These are phyloP conservation scores for Agrilus mali DNA, from an alignment of 2,888 invertebrate genomes.

Conservation along the genomic window DNA sequence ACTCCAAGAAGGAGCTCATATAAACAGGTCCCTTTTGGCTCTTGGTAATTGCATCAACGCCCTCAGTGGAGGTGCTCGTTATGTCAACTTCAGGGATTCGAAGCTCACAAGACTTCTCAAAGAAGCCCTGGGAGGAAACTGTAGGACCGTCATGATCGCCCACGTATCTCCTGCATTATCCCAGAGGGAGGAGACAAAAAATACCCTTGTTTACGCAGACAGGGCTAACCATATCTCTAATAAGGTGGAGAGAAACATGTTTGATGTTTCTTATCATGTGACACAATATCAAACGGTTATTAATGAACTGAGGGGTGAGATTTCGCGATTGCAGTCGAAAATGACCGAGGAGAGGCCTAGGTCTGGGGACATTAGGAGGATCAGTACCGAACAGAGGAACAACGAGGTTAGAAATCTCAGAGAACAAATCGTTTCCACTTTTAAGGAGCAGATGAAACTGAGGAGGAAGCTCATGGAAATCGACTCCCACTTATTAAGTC, in stretches of 20 bases:
- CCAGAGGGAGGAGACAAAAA: conserved; percentile 76
- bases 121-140: conserved; percentile 76
- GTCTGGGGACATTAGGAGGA: conserved; percentile 35
- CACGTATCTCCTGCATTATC: conserved; percentile 76
- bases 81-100: conserved; percentile 92
- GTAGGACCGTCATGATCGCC: conserved; percentile 94
- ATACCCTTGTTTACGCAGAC: conserved; percentile 88
- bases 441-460: conserved; percentile 87
- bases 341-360: conserved; percentile 58
- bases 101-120: conserved; percentile 83
- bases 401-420: conserved; percentile 50
- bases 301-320: conserved; percentile 72
- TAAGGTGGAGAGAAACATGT: conserved; percentile 48
- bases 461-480: conserved; percentile 79
- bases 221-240: conserved; percentile 89
- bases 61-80: conserved; percentile 55
- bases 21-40: conserved; percentile 53
- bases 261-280: conserved; percentile 52
- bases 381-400: conserved; percentile 25
- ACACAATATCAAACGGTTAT: conserved; percentile 76
- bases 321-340: conserved; percentile 64
- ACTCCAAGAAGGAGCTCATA: conserved; percentile 87
- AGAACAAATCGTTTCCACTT: conserved; percentile 77
- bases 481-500: conserved; percentile 75
- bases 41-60: conserved; percentile 96